These are phyloP conservation scores for Nibea albiflora DNA, from an alignment of 2,113 vertebrate genomes.

Conservation along the genomic window DNA sequence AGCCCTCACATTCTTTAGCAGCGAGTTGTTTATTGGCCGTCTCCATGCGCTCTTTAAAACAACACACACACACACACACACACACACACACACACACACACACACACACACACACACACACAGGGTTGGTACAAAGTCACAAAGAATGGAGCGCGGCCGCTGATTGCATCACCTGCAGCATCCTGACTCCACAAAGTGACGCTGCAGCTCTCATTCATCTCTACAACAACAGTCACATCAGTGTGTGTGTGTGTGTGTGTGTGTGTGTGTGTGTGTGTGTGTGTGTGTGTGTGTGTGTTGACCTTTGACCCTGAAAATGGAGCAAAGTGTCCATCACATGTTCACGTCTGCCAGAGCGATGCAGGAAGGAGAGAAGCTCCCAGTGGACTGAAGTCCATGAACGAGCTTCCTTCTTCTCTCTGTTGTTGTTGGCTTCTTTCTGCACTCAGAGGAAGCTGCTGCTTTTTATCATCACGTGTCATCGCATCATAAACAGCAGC, in stretches of 20 bases:
- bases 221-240: too few relatives aligned
- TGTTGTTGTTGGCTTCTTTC: not conserved
- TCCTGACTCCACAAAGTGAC: too few relatives aligned
- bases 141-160: too few relatives aligned
- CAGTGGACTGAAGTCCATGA: not conserved
- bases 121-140: too few relatives aligned
- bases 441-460: too few relatives aligned
- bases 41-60: slow-evolving; percentile 93
- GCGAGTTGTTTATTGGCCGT: slow-evolving; percentile 97
- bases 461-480: too few relatives aligned
- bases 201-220: too few relatives aligned
- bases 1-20: slow-evolving; percentile 94
- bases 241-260: not conserved
- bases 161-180: too few relatives aligned
- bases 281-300: not conserved
- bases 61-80: slow-evolving; percentile 11
- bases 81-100: not conserved
- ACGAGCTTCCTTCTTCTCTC: not conserved
- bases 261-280: not conserved
- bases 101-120: not conserved
- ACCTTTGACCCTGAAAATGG: not conserved
- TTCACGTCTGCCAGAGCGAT: not conserved
- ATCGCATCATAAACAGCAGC: too few relatives aligned
- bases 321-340: not conserved
- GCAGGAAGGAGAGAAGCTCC: not conserved